A percentile compares a stretch with the other conserved stretches of the same genome.
Evolutionary conservation across 2,113 vertebrate genomes (phyloP).

Genomic region (Ptilorrhoa leucosticta): DNA sequence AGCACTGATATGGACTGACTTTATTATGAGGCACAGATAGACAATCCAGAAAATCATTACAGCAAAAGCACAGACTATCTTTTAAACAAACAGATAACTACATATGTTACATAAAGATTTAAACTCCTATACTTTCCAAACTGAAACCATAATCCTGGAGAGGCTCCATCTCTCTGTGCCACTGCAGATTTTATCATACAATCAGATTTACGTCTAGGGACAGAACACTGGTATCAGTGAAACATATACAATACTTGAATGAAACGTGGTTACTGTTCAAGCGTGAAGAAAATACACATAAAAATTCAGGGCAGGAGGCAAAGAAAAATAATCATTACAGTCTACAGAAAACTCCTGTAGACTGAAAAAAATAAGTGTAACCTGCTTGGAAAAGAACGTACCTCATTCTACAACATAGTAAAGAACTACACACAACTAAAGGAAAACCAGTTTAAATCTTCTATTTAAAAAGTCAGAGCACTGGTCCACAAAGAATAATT

Average conservation of each 20-base stretch:
- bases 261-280: not conserved
- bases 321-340: not conserved
- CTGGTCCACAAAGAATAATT: not conserved
- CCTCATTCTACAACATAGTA: not conserved
- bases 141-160: not conserved
- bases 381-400: not conserved
- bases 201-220: not conserved
- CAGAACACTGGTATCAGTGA: not conserved
- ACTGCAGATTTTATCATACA: not conserved
- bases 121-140: not conserved
- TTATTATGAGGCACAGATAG: not conserved
- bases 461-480: not conserved
- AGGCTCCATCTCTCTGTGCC: not conserved
- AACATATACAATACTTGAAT: not conserved
- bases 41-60: not conserved
- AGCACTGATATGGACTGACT: not conserved
- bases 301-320: not conserved
- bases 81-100: not conserved
- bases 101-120: not conserved
- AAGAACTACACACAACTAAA: not conserved
- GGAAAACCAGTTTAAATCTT: not conserved
- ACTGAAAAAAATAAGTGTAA: not conserved
- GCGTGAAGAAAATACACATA: not conserved
- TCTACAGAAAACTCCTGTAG: not conserved
- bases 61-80: not conserved